Evolutionary conservation across 2,888 invertebrate species (phyloP), one percentile per base, ranked within the genome.

Genomic region (Lycaena phlaeas): DNA sequence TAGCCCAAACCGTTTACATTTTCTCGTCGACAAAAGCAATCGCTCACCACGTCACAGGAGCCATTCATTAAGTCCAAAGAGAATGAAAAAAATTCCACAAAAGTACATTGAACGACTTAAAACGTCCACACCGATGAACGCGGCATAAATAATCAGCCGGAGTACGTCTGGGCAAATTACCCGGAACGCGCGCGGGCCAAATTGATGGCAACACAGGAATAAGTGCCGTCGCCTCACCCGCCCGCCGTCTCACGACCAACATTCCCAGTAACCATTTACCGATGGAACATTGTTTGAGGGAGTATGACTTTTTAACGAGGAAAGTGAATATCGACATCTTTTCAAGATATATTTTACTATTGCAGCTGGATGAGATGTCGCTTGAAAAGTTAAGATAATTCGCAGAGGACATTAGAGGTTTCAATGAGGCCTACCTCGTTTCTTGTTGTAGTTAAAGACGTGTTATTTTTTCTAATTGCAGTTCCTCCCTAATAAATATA

Each of bases 151-250:
- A 76, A 71, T 70, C 66, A 68, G 68, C 54, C 56, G 57, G 57
- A 60, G 61, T 63, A 68, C 71, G 75, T 74, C 75, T 65, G 61
- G 62, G 66, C 75, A 75, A 77, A 77, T 77, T 77, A 76, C 71
- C 67, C 67, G 56, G 70, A 73, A 74, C 73, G 69, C 71, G 53
- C 52, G 71, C 67, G 61, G 60, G 56, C 42, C 48, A 42, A 51
- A 58, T 56, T 57, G 58, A 58, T 58, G 60, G 54, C 55, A 53
- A 56, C 57, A 54, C 42, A 44, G 69, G 54, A 57, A 57, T 58
- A 57, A 55, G 53, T 49, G 50, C 61, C 57, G 64, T 44, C 49
- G 41, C 34, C 39, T 61, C 66, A 54, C 65, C 66, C 14, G 39
- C 17, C 15, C 30, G 29, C 28, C 10, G 27, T 22, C 28, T 30